phyloP scores from a whole-genome alignment of 1,140 invertebrate genomes.

The Campoletis sonorensis region DNA sequence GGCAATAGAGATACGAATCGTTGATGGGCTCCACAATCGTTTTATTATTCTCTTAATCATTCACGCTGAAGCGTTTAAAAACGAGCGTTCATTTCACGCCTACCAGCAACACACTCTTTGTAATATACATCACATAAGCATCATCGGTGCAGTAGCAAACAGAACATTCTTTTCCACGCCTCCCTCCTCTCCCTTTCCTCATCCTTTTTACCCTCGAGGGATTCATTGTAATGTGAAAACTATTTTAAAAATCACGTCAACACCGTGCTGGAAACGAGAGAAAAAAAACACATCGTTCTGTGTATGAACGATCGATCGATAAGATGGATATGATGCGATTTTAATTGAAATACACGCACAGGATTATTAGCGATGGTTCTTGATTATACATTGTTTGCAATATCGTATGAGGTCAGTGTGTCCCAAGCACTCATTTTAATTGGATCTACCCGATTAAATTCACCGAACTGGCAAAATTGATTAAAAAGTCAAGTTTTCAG shows the following conservation, averaged over 20 bases:
- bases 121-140: not conserved
- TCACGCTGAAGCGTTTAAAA: constrained; percentile 4
- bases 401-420: not conserved
- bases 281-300: constrained; percentile 10
- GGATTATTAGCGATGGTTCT: constrained; percentile 27
- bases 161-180: not conserved
- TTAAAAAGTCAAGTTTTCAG: constrained; percentile 38
- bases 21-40: constrained; percentile 44
- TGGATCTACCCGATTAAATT: constrained; percentile 37
- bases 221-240: not conserved
- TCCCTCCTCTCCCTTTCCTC: too few species aligned
- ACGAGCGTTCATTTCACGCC: constrained; percentile 48
- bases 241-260: constrained; percentile 12
- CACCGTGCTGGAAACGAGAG: not conserved
- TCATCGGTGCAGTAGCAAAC: constrained; percentile 10
- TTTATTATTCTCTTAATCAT: constrained; percentile 47
- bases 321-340: constrained; percentile 26
- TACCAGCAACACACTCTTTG: constrained; percentile 25
- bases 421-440: constrained; percentile 43
- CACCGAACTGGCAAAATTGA: constrained; percentile 23
- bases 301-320: constrained; percentile 11
- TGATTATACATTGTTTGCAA: constrained; percentile 25
- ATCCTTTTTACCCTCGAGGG: too few species aligned
- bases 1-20: constrained; percentile 52
- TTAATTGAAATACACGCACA: constrained; percentile 37